Evolutionary conservation across 2,888 invertebrate genomes (phyloP).

Genomic region (Biston stratarius): DNA sequence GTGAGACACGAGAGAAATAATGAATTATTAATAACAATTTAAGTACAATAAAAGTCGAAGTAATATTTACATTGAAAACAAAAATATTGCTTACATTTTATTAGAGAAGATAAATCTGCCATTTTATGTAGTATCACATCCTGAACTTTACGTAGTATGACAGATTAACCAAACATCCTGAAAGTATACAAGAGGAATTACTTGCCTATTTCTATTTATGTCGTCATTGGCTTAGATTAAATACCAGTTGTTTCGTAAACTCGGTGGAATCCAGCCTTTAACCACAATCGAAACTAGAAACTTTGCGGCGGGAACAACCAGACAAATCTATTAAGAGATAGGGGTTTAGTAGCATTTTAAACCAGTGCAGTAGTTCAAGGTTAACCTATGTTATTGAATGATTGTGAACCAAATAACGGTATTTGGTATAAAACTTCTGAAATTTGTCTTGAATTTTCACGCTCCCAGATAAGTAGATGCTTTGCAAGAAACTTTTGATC

Average conservation of each 20-base stretch:
- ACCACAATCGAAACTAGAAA: conserved; percentile 48
- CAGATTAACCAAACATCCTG: too few relatives aligned
- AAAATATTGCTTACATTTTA: too few relatives aligned
- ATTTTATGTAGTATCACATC: too few relatives aligned
- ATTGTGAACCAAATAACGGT: not conserved
- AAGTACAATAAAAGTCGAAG: too few relatives aligned
- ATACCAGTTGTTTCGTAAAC: conserved; percentile 19
- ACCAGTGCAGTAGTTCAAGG: conserved; percentile 36
- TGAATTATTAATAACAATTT: too few relatives aligned
- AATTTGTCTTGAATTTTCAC: not conserved
- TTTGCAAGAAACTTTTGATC: not conserved
- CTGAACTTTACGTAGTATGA: too few relatives aligned
- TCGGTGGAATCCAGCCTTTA: conserved; percentile 34
- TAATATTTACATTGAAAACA: too few relatives aligned
- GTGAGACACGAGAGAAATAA: too few relatives aligned
- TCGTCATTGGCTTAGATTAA: conserved; percentile 22
- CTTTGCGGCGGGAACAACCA: conserved; percentile 52
- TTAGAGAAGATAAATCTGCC: too few relatives aligned
- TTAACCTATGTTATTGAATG: conserved; percentile 22
- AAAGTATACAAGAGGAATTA: not conserved
- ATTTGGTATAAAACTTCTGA: not conserved
- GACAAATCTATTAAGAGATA: conserved; percentile 59
- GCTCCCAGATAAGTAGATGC: not conserved
- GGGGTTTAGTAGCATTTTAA: conserved; percentile 43
- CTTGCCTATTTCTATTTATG: not conserved